Conservation (phyloP, 2,888 invertebrate genomes). For the Physocephala rufipes region DNA sequence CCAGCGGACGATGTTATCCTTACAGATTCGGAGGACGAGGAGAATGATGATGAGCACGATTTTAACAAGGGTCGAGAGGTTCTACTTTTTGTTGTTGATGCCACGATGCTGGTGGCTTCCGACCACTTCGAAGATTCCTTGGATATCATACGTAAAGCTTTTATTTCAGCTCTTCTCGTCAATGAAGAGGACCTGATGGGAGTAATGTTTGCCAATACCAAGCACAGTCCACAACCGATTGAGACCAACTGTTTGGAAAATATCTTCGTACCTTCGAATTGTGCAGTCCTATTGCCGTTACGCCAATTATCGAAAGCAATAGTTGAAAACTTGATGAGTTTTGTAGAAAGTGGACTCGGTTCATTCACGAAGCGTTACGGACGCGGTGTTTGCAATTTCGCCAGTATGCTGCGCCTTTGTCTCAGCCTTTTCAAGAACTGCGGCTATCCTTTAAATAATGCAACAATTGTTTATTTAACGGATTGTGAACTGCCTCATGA, state of each 20-base stretch:
- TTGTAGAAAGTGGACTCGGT: slow-evolving; percentile 52
- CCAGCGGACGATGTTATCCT: slow-evolving; percentile 54
- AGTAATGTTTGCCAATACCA: slow-evolving; percentile 61
- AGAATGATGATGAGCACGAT: slow-evolving; percentile 50
- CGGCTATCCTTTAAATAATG: slow-evolving; percentile 67
- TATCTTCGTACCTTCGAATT: slow-evolving; percentile 60
- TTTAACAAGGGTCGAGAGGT: slow-evolving; percentile 57
- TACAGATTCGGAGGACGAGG: slow-evolving; percentile 59
- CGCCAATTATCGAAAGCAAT: slow-evolving; percentile 58
- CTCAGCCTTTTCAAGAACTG: slow-evolving; percentile 70
- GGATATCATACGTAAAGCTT: slow-evolving; percentile 54
- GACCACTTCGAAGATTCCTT: slow-evolving; percentile 52
- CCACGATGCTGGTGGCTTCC: slow-evolving; percentile 39
- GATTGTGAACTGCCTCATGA: slow-evolving; percentile 57
- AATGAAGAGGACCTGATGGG: slow-evolving; percentile 62
- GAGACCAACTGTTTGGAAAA: slow-evolving; percentile 55
- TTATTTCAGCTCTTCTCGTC: slow-evolving; percentile 58
- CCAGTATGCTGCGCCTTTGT: slow-evolving; percentile 69
- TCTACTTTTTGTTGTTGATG: slow-evolving; percentile 56
- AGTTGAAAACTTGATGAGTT: slow-evolving; percentile 59
- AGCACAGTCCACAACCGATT: slow-evolving; percentile 58
- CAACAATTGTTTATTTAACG: slow-evolving; percentile 67
- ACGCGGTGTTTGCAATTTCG: slow-evolving; percentile 58
- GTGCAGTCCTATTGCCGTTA: slow-evolving; percentile 60
- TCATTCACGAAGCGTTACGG: slow-evolving; percentile 58